Evolutionary conservation across 2,888 invertebrate genomes (phyloP), one percentile per base, ranked within the genome.

Genomic region (Allygus modestus): DNA sequence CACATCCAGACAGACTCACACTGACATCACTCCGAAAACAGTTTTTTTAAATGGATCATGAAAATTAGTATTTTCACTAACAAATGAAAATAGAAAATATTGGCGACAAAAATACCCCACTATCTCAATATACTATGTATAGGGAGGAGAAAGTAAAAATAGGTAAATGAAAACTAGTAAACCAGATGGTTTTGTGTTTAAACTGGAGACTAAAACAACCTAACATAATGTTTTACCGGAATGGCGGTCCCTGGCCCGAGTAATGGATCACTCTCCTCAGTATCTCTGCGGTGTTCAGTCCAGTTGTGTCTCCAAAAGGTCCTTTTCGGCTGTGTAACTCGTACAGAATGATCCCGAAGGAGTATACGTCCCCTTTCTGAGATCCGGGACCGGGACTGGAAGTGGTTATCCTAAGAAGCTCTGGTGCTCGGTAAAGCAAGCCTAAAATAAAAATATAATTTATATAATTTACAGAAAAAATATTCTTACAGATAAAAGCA

Each of bases 241-340:
- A 93, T 12, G 92, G 91, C 0, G 89, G 88, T 71, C 90, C 90
- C 87, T 90, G 90, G 28, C 91, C 91, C 58, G 91, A 90, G 0
- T 92, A 91, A 43, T 91, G 90, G 73, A 94, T 93, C 71, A 95
- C 90, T 86, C 92, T 92, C 81, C 93, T 92, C 73, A 95, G 90
- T 85, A 95, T 92, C 87, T 96, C 95, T 87, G 94, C 92, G 0
- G 94, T 92, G 0, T 94, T 93, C 0, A 95, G 92, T 87, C 88
- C 94, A 17, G 92, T 92, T 89, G 88, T 89, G 77, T 94, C 93
- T 0, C 97, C 97, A 89, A 96, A 98, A 0, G 98, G 97, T 0
- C 98, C 98, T 85, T 94, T 94, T 0, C 98, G 92, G 17, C 96
- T 95, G 89, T 97, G 95, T 87, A 98, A 92, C 91, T 98, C 98